A percentile compares a stretch with the other conserved stretches of the same genome.
Conservation (phyloP, 2,797 vertebrate species). For the Tarsius wallacei region DNA sequence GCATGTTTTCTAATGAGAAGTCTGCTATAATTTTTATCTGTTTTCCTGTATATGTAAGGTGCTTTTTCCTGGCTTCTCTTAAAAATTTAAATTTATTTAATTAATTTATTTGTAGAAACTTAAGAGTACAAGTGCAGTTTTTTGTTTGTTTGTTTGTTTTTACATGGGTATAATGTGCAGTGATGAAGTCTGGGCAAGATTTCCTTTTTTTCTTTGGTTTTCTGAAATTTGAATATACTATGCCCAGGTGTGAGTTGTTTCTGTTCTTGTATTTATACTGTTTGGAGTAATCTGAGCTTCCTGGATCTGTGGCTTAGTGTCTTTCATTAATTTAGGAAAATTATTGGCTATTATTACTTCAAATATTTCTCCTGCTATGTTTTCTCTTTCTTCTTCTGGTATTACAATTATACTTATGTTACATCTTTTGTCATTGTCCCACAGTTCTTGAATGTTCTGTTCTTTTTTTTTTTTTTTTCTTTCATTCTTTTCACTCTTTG, state of each 20-base stretch:
- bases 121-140: too few species aligned
- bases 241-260: background rate
- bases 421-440: background rate
- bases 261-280: slow-evolving; percentile 16
- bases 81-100: too few species aligned
- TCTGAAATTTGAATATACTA: slow-evolving; percentile 31
- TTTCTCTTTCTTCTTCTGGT: background rate
- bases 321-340: slow-evolving; percentile 14
- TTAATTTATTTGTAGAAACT: too few species aligned
- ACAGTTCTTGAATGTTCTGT: background rate
- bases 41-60: background rate
- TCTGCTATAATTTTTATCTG: background rate
- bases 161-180: too few species aligned
- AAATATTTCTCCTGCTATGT: background rate
- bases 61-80: background rate
- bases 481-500: background rate
- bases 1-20: background rate
- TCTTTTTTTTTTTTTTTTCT: background rate
- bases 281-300: background rate
- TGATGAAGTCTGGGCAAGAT: background rate
- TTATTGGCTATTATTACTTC: background rate
- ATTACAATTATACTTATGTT: background rate
- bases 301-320: background rate
- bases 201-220: slow-evolving; percentile 42
- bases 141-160: too few species aligned